Base-by-base conservation (phyloP, 2,888 invertebrate genomes). In the Drosophila algonquin region DNA sequence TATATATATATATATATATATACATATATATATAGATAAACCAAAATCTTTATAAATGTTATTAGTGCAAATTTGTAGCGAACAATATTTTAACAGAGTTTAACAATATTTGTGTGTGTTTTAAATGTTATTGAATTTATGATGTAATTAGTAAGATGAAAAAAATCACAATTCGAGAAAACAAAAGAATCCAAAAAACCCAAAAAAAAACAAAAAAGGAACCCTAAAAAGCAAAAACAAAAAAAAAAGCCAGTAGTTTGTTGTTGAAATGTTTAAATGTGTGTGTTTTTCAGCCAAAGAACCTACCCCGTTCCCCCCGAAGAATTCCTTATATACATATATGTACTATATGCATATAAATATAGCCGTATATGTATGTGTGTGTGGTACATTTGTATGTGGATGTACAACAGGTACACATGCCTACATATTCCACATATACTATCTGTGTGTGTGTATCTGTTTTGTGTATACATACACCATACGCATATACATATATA, bases 191-290 rank as follows among this genome's bases (percentile, higher is more conserved):
- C 18, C 18, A 18, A 24, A 32, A 63, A 60, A 53, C 5, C 6
- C 35, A 63, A 54, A 54, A 45, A 48, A 60, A 55, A 10, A 8
- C 35, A 52, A 63, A 54, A 54, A 45, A 45, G 24, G 4, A 24
- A 24, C 24, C 24, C 24, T 0, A 46, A 60, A 59, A 45, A 14
- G 32, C 3, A 24, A 52, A 70, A 40, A 7, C 4, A 24, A 52
- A 70, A 40, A 7, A 18, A 46, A 35, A 63, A 56, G 54, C 53
- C 63, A 73, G 84, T 86, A 84, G 89, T 75, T 80, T 82, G 82
- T 86, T 86, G 87, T 86, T 86, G 78, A 88, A 88, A 84, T 88
- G 86, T 86, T 86, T 86, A 86, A 84, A 84, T 73, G 65, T 86
- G 84, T 88, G 32, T 83, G 30, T 30, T 30, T 85, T 79, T 87